Evolutionary conservation across 2,888 invertebrate genomes (phyloP), one percentile per base, ranked within the genome.

Genomic region (Parnassius smintheus): DNA sequence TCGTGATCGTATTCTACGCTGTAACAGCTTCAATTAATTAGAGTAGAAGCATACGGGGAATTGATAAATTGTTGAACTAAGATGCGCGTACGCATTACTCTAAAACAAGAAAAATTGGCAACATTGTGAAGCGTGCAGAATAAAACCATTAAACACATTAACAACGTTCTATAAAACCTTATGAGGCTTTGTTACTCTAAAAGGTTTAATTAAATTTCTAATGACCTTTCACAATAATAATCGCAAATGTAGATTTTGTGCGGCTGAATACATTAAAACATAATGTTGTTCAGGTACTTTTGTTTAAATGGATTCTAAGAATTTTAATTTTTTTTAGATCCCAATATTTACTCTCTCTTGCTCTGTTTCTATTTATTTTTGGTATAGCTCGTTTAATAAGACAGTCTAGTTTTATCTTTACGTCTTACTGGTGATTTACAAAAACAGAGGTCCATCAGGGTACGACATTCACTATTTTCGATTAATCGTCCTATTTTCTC

Each of bases 21-120:
- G 79, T 87, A 89, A 90, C 88, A 86, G 77, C 81, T 72, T 77
- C 85, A 86, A 91, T 91, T 91, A 91, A 88, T 83, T 84, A 85
- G 71, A 81, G 85, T 80, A 81, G 79, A 83, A 76, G 72, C 82
- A 78, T 74, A 72, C 76, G 76, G 83, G 83, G 80, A 83, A 84
- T 84, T 83, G 81, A 72, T 76, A 77, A 80, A 72, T 73, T 72
- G 68, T 75, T 72, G 73, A 45, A 53, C 69, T 83, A 75, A 73
- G 68, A 82, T 86, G 86, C 85, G 83, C 83, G 75, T 73, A 85
- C 82, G 83, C 84, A 85, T 82, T 81, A 78, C 79, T 81, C 76
- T 82, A 78, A 76, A 76, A 75, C 71, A 68, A 80, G 81, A 73
- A 80, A 80, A 81, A 59, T 58, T 72, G 69, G 76, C 75, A 75